These are phyloP conservation scores for Pterois miles DNA, from an alignment of 2,797 vertebrate species.

Conservation along the genomic window DNA sequence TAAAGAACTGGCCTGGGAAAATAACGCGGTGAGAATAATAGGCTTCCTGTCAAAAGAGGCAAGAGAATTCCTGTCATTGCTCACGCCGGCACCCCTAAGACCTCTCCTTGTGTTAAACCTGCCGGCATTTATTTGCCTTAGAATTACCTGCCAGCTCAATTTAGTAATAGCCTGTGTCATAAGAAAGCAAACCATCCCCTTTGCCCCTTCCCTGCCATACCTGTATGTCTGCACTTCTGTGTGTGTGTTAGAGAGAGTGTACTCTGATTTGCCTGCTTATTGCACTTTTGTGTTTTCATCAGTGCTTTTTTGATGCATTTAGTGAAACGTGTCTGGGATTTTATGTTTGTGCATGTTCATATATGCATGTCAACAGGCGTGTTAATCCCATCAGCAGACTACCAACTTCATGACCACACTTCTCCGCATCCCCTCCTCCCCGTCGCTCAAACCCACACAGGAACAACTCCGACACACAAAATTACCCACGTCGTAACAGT, in stretches of 20 bases:
- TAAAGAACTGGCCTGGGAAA: slow-evolving; percentile 71
- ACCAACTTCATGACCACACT: slow-evolving; percentile 81
- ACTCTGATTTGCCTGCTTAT: slow-evolving; percentile 3
- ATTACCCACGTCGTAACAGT: slow-evolving; percentile 81
- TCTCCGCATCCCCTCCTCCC: slow-evolving; percentile 25
- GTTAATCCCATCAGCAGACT: slow-evolving; percentile 82
- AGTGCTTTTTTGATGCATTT: slow-evolving; percentile 26
- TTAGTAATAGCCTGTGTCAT: slow-evolving; percentile 92
- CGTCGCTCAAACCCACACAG: slow-evolving; percentile 40
- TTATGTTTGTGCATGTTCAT: background rate
- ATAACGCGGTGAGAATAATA: slow-evolving; percentile 82
- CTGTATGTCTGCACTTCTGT: slow-evolving; percentile 25
- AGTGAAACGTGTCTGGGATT: background rate
- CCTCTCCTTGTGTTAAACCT: slow-evolving; percentile 80
- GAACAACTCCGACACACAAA: slow-evolving; percentile 72
- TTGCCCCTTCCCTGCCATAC: slow-evolving; percentile 50
- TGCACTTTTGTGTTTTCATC: slow-evolving; percentile 9
- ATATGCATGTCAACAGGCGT: slow-evolving; percentile 30
- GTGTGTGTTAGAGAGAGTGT: background rate
- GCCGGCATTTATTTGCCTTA: slow-evolving; percentile 91
- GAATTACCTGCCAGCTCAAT: slow-evolving; percentile 87
- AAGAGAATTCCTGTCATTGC: slow-evolving; percentile 76
- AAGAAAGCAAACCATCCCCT: slow-evolving; percentile 92
- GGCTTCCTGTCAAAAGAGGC: slow-evolving; percentile 81
- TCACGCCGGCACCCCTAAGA: slow-evolving; percentile 70